Conservation (phyloP, 1,140 invertebrate species). For the Zaprionus gabonicus region DNA sequence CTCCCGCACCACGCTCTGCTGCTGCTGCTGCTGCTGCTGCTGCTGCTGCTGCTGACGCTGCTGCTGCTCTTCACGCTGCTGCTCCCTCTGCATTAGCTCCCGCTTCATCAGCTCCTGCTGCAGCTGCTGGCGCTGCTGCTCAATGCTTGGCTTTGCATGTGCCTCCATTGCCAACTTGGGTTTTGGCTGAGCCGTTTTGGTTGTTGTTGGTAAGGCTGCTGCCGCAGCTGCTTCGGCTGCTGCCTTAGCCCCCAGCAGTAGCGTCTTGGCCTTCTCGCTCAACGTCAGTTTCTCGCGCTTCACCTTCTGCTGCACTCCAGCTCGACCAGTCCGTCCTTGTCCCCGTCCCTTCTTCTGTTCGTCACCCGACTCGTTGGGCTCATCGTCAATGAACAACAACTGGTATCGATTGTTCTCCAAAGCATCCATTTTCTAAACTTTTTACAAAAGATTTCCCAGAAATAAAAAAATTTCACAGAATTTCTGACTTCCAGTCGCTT, state of each 20-base stretch:
- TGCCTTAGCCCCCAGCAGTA: not conserved
- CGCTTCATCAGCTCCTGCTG: not conserved
- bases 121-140: slow-evolving; percentile 1
- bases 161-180: not conserved
- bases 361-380: not conserved
- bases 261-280: not conserved
- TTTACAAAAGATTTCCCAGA: not conserved
- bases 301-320: not conserved
- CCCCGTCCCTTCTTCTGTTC: not conserved
- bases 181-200: not conserved
- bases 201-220: not conserved
- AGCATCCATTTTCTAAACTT: slow-evolving; percentile 21
- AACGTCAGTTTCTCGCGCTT: slow-evolving; percentile 1
- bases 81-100: not conserved
- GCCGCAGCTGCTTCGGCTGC: not conserved
- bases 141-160: not conserved
- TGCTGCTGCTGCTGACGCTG: not conserved
- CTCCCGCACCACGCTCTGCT: not conserved
- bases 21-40: not conserved
- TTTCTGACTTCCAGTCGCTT: not conserved
- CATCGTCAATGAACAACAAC: slow-evolving; percentile 40
- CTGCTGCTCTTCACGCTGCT: not conserved
- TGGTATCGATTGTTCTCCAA: slow-evolving; percentile 38
- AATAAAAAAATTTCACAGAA: not conserved
- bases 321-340: too few relatives aligned